Percentiles rank a stretch among this genome's conserved stretches.
phyloP scores from a whole-genome alignment of 2,113 vertebrate genomes.

The Nycticorax nycticorax region DNA sequence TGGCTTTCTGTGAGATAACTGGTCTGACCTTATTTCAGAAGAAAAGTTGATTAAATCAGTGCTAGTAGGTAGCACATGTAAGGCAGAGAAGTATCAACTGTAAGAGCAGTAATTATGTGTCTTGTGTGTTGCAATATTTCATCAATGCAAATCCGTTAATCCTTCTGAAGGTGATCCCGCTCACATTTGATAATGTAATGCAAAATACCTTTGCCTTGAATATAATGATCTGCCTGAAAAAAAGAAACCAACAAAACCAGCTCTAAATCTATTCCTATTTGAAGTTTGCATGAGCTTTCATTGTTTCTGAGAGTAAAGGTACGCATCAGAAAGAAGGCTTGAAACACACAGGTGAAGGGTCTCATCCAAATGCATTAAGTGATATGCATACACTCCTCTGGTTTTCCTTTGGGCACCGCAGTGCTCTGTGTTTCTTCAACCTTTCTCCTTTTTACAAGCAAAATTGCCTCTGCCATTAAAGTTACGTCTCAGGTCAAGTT shows the following conservation, averaged over 20 bases:
- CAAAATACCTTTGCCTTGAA: neutral
- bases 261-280: neutral
- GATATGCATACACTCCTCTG: neutral
- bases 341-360: neutral
- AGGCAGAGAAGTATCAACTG: neutral
- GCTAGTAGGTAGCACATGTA: neutral
- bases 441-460: neutral
- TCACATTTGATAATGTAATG: neutral
- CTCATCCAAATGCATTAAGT: neutral
- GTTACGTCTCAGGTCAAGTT: neutral
- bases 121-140: slow-evolving; percentile 26
- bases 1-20: neutral
- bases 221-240: neutral
- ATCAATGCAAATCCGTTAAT: slow-evolving; percentile 10
- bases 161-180: neutral
- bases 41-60: neutral
- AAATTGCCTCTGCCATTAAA: neutral
- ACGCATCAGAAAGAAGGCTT: neutral
- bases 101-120: neutral
- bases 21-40: neutral
- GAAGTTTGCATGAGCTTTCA: neutral
- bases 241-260: neutral
- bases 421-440: neutral
- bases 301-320: neutral
- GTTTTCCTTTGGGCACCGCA: neutral